Base-by-base conservation (phyloP, 2,888 invertebrate species). In the Hypercompe scribonia region DNA sequence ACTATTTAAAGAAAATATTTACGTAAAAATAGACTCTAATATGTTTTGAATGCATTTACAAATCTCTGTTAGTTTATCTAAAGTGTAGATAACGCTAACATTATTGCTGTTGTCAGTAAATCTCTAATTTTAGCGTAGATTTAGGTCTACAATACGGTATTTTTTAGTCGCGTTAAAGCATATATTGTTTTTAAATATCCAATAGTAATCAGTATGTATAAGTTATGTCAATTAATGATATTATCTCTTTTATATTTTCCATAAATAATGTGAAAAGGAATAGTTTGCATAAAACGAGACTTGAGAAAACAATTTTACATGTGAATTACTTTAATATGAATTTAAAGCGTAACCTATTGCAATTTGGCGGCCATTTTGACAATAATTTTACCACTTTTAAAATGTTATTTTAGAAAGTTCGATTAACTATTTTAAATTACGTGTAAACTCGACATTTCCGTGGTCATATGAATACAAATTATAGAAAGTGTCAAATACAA, bases 401-500 rank as follows among this genome's bases (percentile, higher is more conserved):
- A 72, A n/a, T 42, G 63, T 78, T 78, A 76, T 75, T 76, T 73
- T 71, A 68, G 81, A 84, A 82, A 82, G 76, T 84, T 69, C 13
- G 42, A 61, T 61, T 61, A 31, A 61, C 28, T 61, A 58, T 31
- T 73, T 72, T 46, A 63, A 65, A 42, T 68, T 70, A 42, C 70
- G 72, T 68, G 58, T 69, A 21, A 65, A 64, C 13, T 74, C 63
- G 50, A 21, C 21, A 64, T 73, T 71, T 74, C 70, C 69, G 64
- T 31, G 61, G 31, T 31, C 71, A 34, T 42, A 42, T 39, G 74
- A 81, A 81, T 81, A 79, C 79, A 76, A 79, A 79, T 77, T 80
- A 72, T 76, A 78, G 84, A 83, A 84, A 83, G 83, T 74, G 58
- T 74, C 33, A 50, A 68, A 75, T 73, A 75, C 68, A 81, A 77